Evolutionary conservation across 2,113 vertebrate species (phyloP), one percentile per base, ranked within the genome.

Genomic region (Delphinus delphis): DNA sequence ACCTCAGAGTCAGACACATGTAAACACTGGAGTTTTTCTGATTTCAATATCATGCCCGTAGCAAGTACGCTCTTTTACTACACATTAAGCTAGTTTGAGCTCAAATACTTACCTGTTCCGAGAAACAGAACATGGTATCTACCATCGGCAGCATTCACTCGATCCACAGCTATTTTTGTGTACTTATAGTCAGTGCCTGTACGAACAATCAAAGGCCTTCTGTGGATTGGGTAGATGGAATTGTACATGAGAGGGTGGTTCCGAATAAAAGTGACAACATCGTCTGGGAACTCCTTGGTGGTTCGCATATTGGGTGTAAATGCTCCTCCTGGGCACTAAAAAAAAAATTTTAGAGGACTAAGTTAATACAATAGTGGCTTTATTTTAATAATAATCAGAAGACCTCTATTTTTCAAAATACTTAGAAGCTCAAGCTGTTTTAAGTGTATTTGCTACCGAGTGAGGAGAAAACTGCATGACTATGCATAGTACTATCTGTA

Each of bases 181-280:
- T 99, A 99, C 89, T 99, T 99, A 98, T 99, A 99, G 90, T 99
- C 99, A 0, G 99, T 99, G 81, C 99, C 99, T n/a, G 99, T 99
- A 2, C 99, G 98, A 10, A 99, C 99, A 87, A 99, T 99, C 97
- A 99, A 98, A 3, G 99, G 99, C 81, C 99, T 99, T 98, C 99
- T 99, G 80, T 99, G 99, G 96, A 99, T 97, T 0, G 99, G 99
- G 98, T 99, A 99, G 98, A 99, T 99, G 94, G 99, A 98, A 97
- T 99, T 99, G 98, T 99, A 99, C 99, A 99, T 99, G 97, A 99
- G 98, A 0, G 99, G 99, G 71, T 99, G 99, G 93, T 99, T 99
- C 88, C 99, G 98, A 38, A 99, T 99, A 71, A 99, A 99, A 88
- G 99, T 99, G 97, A 99, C 99, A 95, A 99, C 99, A 0, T 99